A percentile compares a stretch with the other conserved stretches of the same genome.
Evolutionary conservation across 1,140 invertebrate genomes (phyloP).

Genomic region (Musca vetustissima): DNA sequence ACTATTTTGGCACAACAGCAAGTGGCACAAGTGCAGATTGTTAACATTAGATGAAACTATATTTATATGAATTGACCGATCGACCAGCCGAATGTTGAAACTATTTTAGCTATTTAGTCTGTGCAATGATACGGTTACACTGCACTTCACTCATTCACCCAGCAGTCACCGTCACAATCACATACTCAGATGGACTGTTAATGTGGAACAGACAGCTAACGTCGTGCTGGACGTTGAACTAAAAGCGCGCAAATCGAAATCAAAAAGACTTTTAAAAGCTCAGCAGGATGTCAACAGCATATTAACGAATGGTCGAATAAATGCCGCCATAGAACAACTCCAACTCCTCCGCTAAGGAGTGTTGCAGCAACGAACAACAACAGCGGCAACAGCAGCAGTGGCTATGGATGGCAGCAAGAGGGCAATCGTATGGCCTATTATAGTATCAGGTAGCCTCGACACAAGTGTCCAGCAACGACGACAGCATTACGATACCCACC

Average conservation of each 20-base stretch:
- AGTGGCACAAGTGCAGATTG: constrained; percentile 55
- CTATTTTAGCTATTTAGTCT: neutral
- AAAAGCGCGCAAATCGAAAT: no score
- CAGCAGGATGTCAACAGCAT: constrained; percentile 19
- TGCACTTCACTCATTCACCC: no score
- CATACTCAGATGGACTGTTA: no score
- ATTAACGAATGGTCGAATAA: constrained; percentile 3
- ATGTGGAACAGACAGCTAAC: no score
- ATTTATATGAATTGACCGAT: constrained; percentile 53
- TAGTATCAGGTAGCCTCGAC: constrained; percentile 44
- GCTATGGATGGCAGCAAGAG: no score
- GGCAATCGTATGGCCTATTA: constrained; percentile 21
- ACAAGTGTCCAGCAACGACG: constrained; percentile 49
- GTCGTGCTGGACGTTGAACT: no score
- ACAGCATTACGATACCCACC: constrained; percentile 29
- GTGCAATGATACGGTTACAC: no score
- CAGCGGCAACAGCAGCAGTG: neutral
- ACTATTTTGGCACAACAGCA: constrained; percentile 9
- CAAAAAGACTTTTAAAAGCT: constrained; percentile 4
- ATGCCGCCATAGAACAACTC: neutral
- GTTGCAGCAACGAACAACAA: neutral
- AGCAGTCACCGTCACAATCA: no score
- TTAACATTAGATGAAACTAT: constrained; percentile 54
- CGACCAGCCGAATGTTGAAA: neutral
- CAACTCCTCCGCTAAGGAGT: neutral